phyloP scores from a whole-genome alignment of 2,797 vertebrate species.

The Nannoperca obscura region DNA sequence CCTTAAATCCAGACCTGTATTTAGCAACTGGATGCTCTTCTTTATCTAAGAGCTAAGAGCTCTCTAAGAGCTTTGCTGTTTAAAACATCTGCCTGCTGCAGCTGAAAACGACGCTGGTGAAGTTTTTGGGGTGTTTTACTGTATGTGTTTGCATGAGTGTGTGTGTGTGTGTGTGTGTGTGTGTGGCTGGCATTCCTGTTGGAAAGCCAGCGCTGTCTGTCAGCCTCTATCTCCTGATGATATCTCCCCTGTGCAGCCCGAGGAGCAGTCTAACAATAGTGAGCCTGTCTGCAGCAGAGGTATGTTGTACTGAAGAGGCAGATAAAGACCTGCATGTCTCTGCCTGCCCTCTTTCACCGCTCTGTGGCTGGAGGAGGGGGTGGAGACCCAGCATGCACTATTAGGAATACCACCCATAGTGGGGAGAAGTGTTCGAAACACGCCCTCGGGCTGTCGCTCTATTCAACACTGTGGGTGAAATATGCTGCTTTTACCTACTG shows the following conservation, averaged over 20 bases:
- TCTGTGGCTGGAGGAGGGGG: conserved; percentile 30
- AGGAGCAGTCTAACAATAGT: conserved; percentile 77
- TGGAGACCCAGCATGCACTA: conserved; percentile 36
- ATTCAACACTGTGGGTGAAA: conserved; percentile 62
- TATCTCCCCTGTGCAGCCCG: conserved; percentile 70
- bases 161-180: neutral
- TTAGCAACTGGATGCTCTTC: no score
- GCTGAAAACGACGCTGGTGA: no score
- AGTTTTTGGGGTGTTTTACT: no score
- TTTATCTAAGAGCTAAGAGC: no score
- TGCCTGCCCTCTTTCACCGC: conserved; percentile 69
- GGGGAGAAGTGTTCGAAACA: conserved; percentile 60
- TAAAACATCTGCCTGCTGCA: no score
- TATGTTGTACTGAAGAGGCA: conserved; percentile 65
- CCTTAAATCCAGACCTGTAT: no score
- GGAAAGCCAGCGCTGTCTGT: conserved; percentile 59
- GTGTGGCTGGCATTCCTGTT: conserved; percentile 59
- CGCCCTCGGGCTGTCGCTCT: conserved; percentile 66
- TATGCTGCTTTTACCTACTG: conserved; percentile 51
- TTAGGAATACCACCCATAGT: conserved; percentile 82
- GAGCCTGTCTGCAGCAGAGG: conserved; percentile 74
- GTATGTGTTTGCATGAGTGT: neutral
- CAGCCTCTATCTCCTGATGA: conserved; percentile 67
- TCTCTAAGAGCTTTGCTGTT: no score
- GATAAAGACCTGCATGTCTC: conserved; percentile 80